A percentile compares a stretch with the other conserved stretches of the same genome.
Conservation (phyloP, 2,888 invertebrate species). For the Pilophorus perplexus region DNA sequence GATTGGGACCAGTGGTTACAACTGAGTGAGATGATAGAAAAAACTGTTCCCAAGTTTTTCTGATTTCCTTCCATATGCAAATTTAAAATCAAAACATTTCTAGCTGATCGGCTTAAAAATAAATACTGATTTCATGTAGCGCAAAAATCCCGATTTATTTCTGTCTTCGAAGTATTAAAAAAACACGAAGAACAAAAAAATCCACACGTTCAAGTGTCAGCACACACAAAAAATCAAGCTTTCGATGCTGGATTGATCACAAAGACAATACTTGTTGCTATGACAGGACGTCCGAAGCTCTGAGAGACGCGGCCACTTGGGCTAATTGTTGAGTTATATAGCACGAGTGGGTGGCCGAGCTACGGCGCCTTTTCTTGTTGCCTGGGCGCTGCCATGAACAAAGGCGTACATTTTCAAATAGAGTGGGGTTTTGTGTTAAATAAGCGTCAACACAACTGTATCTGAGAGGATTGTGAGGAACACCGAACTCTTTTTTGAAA, state of each 20-base stretch:
- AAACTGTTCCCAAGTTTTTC: too few species aligned
- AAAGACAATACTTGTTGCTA: slow-evolving; percentile 24
- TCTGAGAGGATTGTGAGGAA: too few species aligned
- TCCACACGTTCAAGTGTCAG: slow-evolving; percentile 12
- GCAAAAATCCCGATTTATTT: too few species aligned
- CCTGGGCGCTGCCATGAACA: slow-evolving; percentile 44
- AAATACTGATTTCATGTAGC: too few species aligned
- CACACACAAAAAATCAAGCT: slow-evolving; percentile 18
- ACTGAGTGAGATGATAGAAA: too few species aligned
- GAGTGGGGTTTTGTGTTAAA: not conserved
- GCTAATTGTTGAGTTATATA: slow-evolving; percentile 47
- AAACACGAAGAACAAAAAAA: slow-evolving; percentile 21
- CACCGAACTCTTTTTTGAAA: too few species aligned
- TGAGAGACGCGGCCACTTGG: slow-evolving; percentile 44
- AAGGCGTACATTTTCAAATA: too few species aligned
- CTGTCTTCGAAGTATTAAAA: not conserved
- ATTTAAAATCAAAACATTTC: too few species aligned
- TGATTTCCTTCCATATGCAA: too few species aligned
- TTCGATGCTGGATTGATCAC: not conserved
- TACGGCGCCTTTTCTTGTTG: slow-evolving; percentile 40
- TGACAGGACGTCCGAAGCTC: slow-evolving; percentile 35
- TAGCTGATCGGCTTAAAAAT: too few species aligned
- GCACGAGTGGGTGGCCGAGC: slow-evolving; percentile 42
- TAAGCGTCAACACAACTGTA: too few species aligned
- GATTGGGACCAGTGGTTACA: too few species aligned